Evolutionary conservation across 2,888 invertebrate species (phyloP), one percentile per base, ranked within the genome.

Genomic region (Parnassius mnemosyne): DNA sequence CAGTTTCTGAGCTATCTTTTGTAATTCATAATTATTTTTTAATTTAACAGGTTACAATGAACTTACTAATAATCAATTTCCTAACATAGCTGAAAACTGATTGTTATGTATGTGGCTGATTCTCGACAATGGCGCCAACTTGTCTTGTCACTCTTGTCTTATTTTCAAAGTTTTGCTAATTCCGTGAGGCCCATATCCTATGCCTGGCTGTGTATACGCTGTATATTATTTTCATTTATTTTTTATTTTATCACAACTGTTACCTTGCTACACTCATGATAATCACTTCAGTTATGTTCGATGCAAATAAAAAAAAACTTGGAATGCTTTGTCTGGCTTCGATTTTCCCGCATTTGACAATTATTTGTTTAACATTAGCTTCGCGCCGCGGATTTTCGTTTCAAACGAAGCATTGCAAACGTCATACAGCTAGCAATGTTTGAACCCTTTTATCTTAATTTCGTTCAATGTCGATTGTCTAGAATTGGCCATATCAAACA

Each of bases 401-500:
- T 46, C 20, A 52, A 47, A 63, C 64, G 57, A 68, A 66, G 67
- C 66, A 65, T 69, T 66, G 59, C 66, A 67, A 58, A 47, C 34
- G 50, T 53, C 67, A 52, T 68, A 66, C 61, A 47, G 59, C 50
- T 61, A 51, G 53, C 62, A 25, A 43, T 60, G 13, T 51, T 57
- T 68, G 57, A 70, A 71, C 72, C 73, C 73, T 75, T 71, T 74
- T 79, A 68, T 85, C 79, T 84, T 83, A 87, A 87, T 80, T 81
- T 68, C 76, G 79, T 84, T 84, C 83, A 87, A 82, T 89, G 87
- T 90, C 88, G 89, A 79, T 90, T 89, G 92, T 92, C 88, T 88
- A 92, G 96, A 96, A 91, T 87, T 96, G 85, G 95, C 96, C 80
- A 88, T 95, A 81, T 95, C 94, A 88, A 95, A 95, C 87, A 94